Percentiles rank a stretch among this genome's conserved stretches.
Evolutionary conservation across 2,888 invertebrate species (phyloP).

Genomic region (Seira ritae): DNA sequence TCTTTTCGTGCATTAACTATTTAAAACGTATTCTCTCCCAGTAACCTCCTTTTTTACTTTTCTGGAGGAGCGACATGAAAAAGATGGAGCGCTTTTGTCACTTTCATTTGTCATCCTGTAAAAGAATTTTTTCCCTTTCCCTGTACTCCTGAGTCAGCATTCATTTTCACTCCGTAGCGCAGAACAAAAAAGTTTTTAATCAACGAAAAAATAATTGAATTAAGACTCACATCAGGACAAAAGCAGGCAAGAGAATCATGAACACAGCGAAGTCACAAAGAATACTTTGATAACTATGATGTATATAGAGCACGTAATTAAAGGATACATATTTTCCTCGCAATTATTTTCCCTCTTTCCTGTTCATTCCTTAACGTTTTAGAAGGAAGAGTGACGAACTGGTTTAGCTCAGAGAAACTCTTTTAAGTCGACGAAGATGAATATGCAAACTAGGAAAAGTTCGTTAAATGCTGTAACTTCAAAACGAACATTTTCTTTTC

Average conservation of each 20-base stretch:
- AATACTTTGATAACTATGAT: not conserved
- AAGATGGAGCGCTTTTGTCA: slow-evolving; percentile 64
- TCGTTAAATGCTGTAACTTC: slow-evolving; percentile 1
- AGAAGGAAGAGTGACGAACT: not conserved
- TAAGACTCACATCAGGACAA: slow-evolving; percentile 36
- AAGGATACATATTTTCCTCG: slow-evolving; percentile 1
- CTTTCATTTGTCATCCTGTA: slow-evolving; percentile 61
- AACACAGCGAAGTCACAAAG: not conserved
- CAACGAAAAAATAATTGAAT: slow-evolving; percentile 63
- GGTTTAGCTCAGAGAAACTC: not conserved
- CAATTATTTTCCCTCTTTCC: slow-evolving; percentile 40
- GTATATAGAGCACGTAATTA: slow-evolving; percentile 10
- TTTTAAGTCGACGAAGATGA: not conserved
- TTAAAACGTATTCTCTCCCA: not conserved
- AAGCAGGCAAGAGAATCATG: not conserved
- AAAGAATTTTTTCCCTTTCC: slow-evolving; percentile 39
- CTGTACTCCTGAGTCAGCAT: slow-evolving; percentile 56
- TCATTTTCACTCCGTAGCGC: slow-evolving; percentile 50
- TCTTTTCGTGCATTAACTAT: not conserved
- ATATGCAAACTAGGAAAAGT: not conserved
- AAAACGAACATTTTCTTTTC: slow-evolving; percentile 4
- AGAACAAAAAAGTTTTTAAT: slow-evolving; percentile 63
- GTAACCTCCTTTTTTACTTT: slow-evolving; percentile 29
- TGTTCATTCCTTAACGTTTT: not conserved
- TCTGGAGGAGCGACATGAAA: slow-evolving; percentile 50